These are phyloP conservation scores for Yoshiicerus persimilis DNA, from an alignment of 1,140 invertebrate species.

Conservation along the genomic window DNA sequence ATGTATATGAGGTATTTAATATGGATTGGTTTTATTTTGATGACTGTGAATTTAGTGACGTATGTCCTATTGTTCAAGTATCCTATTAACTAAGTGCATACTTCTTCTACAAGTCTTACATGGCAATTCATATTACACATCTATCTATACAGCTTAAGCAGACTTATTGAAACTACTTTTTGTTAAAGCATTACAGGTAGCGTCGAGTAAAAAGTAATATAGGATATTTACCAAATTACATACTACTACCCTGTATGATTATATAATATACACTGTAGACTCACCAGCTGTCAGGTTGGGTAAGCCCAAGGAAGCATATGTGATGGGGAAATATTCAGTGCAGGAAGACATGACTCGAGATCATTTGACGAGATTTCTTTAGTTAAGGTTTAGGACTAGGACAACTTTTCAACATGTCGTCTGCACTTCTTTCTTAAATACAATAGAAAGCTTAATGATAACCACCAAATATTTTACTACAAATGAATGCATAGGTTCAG, in stretches of 20 bases:
- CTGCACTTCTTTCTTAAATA: background rate
- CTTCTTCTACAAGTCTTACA: no score
- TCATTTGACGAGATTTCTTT: background rate
- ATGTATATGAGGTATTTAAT: no score
- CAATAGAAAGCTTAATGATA: background rate
- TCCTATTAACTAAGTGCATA: no score
- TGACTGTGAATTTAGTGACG: no score
- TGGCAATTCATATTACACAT: no score
- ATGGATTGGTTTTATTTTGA: background rate
- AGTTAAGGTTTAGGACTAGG: background rate
- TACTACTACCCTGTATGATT: background rate
- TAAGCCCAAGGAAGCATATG: background rate
- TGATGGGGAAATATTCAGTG: conserved; percentile 11
- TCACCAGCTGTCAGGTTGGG: background rate
- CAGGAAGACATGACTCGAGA: conserved; percentile 10
- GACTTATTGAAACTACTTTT: no score
- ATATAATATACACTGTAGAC: background rate
- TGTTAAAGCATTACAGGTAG: background rate
- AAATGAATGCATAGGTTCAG: no score
- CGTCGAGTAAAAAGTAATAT: no score
- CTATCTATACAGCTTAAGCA: no score
- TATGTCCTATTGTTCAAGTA: no score
- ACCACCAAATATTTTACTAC: background rate
- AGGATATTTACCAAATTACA: background rate
- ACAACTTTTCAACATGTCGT: conserved; percentile 4